phyloP scores from a whole-genome alignment of 2,797 vertebrate genomes.

The Enteromius treurensis region DNA sequence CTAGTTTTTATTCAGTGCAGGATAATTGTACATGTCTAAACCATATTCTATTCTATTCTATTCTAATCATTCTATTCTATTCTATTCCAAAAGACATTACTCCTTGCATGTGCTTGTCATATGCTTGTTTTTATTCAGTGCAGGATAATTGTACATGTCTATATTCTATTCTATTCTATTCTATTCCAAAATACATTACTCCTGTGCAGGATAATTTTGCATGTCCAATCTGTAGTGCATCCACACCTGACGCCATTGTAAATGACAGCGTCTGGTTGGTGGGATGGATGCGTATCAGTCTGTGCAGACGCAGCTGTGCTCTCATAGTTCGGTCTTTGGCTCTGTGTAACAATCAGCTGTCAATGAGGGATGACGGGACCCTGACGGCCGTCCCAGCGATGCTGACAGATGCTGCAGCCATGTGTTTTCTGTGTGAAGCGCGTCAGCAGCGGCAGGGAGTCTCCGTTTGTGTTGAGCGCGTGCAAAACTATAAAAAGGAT shows the following conservation, averaged over 20 bases:
- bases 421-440: not conserved
- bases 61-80: not conserved
- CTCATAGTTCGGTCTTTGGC: slow-evolving; percentile 65
- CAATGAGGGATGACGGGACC: slow-evolving; percentile 73
- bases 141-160: not conserved
- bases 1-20: no score
- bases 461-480: slow-evolving; percentile 22
- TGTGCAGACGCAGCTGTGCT: slow-evolving; percentile 58
- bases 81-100: not conserved
- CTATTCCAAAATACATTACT: no score
- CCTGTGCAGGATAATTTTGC: not conserved
- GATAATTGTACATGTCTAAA: no score
- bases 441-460: not conserved
- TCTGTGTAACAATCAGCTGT: slow-evolving; percentile 74
- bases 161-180: no score
- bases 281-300: not conserved
- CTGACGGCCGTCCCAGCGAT: slow-evolving; percentile 65
- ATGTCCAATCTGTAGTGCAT: no score
- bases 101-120: not conserved
- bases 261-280: not conserved
- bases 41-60: not conserved
- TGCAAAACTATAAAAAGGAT: slow-evolving; percentile 41
- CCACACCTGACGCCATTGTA: not conserved
- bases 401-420: slow-evolving; percentile 71
- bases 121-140: not conserved